A percentile compares a stretch with the other conserved stretches of the same genome.
phyloP scores from a whole-genome alignment of 2,888 invertebrate species.

The Tromatobia lineatoria region DNA sequence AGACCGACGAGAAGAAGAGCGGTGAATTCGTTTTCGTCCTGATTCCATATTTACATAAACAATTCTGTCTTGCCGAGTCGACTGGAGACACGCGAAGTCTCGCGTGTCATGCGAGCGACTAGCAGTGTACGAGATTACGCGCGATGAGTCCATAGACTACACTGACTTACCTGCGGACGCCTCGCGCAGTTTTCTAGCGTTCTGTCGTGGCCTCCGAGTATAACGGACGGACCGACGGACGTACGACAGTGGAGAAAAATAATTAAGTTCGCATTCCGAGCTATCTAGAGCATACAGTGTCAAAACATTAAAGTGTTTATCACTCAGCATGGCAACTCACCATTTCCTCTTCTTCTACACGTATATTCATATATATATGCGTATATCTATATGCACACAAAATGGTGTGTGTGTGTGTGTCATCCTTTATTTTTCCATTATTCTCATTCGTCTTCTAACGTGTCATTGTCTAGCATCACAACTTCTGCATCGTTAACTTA shows the following conservation, averaged over 20 bases:
- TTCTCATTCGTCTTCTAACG: constrained; percentile 11
- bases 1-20: not conserved
- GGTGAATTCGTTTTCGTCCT: not conserved
- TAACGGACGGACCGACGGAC: not conserved
- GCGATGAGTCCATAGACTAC: constrained; percentile 2
- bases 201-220: not conserved
- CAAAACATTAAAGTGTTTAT: constrained; percentile 20
- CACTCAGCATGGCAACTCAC: not conserved
- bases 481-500: not conserved
- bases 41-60: constrained; percentile 18
- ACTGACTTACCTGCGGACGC: not conserved
- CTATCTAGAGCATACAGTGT: constrained; percentile 25
- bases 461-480: constrained; percentile 10
- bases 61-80: not conserved
- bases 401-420: not conserved
- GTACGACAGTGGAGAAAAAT: constrained; percentile 3
- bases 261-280: constrained; percentile 31
- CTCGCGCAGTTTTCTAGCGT: not conserved
- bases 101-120: constrained; percentile 22
- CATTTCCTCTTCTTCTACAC: not conserved
- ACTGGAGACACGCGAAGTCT: constrained; percentile 7
- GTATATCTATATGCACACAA: too few species aligned
- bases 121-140: not conserved
- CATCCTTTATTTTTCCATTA: not conserved
- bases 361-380: too few species aligned